A percentile compares a stretch with the other conserved stretches of the same genome.
Evolutionary conservation across 2,888 invertebrate genomes (phyloP).

Genomic region (Cordilura impudica): DNA sequence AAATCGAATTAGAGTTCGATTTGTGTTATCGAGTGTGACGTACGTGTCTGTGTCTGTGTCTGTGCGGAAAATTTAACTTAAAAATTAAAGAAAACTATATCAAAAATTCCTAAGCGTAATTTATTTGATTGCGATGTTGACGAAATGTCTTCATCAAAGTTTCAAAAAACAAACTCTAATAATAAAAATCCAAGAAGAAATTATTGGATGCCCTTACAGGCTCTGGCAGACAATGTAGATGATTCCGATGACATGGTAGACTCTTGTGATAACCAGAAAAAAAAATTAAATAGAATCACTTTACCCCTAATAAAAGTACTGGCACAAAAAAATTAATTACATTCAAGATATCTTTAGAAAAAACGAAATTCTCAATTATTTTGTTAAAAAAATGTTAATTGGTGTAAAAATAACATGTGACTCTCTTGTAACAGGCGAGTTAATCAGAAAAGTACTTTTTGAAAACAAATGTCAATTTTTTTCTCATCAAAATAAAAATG

Average conservation of each 20-base stretch:
- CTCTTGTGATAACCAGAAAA: too few species aligned
- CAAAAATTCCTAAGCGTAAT: too few species aligned
- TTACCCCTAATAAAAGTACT: slow-evolving; percentile 19
- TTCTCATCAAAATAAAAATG: slow-evolving; percentile 6
- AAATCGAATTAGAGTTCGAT: too few species aligned
- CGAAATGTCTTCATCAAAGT: neutral
- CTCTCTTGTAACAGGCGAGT: neutral
- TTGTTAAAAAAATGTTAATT: slow-evolving; percentile 44
- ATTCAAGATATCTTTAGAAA: neutral
- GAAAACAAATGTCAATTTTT: slow-evolving; percentile 17
- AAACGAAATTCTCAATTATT: neutral
- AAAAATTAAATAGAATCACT: too few species aligned
- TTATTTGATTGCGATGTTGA: too few species aligned
- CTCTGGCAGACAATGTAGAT: slow-evolving; percentile 2
- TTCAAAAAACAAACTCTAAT: neutral
- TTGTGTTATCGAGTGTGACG: too few species aligned
- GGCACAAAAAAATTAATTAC: neutral
- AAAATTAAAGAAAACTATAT: too few species aligned
- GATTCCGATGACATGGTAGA: neutral
- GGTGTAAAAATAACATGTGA: slow-evolving; percentile 45
- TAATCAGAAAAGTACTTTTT: slow-evolving; percentile 16
- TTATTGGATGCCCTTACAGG: slow-evolving; percentile 9
- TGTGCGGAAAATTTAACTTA: too few species aligned
- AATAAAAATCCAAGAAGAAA: neutral
- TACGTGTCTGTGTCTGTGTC: too few species aligned